Evolutionary conservation across 2,888 invertebrate species (phyloP).

Genomic region (Chrysomela aeneicollis): DNA sequence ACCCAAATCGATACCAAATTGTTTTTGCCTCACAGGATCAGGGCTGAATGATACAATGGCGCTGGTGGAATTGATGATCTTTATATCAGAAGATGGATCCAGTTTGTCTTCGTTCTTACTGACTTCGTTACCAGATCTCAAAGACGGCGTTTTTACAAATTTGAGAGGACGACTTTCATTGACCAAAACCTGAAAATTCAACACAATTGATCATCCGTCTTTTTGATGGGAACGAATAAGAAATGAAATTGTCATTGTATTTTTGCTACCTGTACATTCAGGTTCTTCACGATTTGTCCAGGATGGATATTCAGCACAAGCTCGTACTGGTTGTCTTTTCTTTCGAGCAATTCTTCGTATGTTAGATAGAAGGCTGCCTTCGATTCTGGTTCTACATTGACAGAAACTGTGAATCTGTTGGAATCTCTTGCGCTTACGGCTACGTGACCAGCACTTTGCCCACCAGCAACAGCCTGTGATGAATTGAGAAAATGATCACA

Average conservation of each 20-base stretch:
- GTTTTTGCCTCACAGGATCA: constrained; percentile 66
- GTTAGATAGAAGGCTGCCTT: constrained; percentile 73
- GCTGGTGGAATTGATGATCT: constrained; percentile 45
- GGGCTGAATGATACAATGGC: constrained; percentile 66
- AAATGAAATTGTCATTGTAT: no score
- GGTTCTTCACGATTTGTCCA: constrained; percentile 70
- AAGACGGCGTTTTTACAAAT: constrained; percentile 39
- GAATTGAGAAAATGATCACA: no score
- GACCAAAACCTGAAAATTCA: constrained; percentile 62
- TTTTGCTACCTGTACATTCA: constrained; percentile 64
- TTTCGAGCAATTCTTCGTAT: constrained; percentile 75
- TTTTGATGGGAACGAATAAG: no score
- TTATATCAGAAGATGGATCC: constrained; percentile 52
- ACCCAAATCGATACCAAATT: constrained; percentile 58
- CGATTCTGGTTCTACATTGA: constrained; percentile 70
- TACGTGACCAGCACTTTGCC: constrained; percentile 69
- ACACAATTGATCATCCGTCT: neutral
- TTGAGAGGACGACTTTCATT: constrained; percentile 68
- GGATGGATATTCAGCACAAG: constrained; percentile 74
- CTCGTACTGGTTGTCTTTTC: constrained; percentile 73
- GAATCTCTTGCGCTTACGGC: constrained; percentile 73
- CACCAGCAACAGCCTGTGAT: constrained; percentile 65
- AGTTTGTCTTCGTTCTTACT: constrained; percentile 58
- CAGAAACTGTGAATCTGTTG: constrained; percentile 72
- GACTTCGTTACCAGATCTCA: constrained; percentile 37